A percentile compares a stretch with the other conserved stretches of the same genome.
Evolutionary conservation across 2,888 invertebrate species (phyloP).

Genomic region (Agonopterix arenella): DNA sequence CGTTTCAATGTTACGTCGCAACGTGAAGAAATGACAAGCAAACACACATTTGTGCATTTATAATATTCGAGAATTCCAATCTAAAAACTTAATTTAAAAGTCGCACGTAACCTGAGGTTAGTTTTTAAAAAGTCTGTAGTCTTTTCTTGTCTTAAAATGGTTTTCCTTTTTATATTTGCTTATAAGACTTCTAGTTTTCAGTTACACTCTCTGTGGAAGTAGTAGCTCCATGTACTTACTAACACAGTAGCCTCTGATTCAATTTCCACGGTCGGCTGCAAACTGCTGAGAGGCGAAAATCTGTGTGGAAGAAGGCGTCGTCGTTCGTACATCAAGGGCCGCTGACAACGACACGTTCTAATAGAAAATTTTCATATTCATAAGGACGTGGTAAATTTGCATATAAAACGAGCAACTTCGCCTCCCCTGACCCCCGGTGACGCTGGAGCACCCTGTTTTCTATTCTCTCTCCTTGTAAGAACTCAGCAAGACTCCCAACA

Average conservation of each 20-base stretch:
- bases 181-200: no score
- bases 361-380: slow-evolving; percentile 78
- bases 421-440: slow-evolving; percentile 37
- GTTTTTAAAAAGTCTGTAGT: no score
- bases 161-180: no score
- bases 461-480: slow-evolving; percentile 55
- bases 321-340: slow-evolving; percentile 53
- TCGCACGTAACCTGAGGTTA: no score
- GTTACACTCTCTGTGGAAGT: no score
- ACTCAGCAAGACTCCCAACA: slow-evolving; percentile 40
- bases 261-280: slow-evolving; percentile 39
- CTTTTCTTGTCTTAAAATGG: no score
- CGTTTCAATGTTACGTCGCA: no score
- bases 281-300: slow-evolving; percentile 46
- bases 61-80: no score
- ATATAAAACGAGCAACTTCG: slow-evolving; percentile 73
- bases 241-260: slow-evolving; percentile 20
- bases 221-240: no score
- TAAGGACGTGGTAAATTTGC: slow-evolving; percentile 72
- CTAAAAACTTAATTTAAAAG: no score
- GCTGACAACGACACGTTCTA: slow-evolving; percentile 74
- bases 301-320: slow-evolving; percentile 39
- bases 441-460: slow-evolving; percentile 57
- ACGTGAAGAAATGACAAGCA: no score
- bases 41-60: no score